phyloP scores from a whole-genome alignment of 2,113 vertebrate species.

The Sorex araneus region DNA sequence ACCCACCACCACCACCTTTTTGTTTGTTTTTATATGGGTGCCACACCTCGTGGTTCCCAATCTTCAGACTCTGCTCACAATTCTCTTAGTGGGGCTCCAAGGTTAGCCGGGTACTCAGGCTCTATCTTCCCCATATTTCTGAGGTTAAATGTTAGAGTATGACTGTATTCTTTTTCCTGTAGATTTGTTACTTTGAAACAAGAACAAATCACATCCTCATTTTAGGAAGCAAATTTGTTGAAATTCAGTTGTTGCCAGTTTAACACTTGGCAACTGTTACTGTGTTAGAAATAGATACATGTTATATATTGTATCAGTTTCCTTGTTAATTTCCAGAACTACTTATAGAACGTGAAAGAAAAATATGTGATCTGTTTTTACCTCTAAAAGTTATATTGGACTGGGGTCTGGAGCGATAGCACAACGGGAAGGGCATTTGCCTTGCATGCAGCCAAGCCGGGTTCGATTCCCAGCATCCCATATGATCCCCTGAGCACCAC shows the following conservation, averaged over 20 bases:
- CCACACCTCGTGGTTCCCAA: too few species aligned
- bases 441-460: too few species aligned
- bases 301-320: background rate
- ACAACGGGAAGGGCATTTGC: too few species aligned
- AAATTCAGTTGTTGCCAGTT: background rate
- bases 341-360: background rate
- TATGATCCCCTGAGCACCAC: too few species aligned
- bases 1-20: too few species aligned
- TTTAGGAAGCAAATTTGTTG: constrained; percentile 9
- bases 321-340: constrained; percentile 37
- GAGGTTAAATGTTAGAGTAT: background rate
- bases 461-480: too few species aligned
- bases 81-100: too few species aligned
- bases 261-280: background rate
- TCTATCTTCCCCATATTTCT: background rate
- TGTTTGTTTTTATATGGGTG: too few species aligned
- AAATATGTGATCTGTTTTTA: background rate
- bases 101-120: too few species aligned
- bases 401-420: too few species aligned
- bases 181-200: constrained; percentile 14
- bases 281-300: background rate
- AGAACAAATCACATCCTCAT: background rate
- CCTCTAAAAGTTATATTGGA: background rate
- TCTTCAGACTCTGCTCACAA: too few species aligned
- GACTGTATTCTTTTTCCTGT: background rate